Evolutionary conservation across 2,888 invertebrate genomes (phyloP).

Genomic region (Diploptera punctata): DNA sequence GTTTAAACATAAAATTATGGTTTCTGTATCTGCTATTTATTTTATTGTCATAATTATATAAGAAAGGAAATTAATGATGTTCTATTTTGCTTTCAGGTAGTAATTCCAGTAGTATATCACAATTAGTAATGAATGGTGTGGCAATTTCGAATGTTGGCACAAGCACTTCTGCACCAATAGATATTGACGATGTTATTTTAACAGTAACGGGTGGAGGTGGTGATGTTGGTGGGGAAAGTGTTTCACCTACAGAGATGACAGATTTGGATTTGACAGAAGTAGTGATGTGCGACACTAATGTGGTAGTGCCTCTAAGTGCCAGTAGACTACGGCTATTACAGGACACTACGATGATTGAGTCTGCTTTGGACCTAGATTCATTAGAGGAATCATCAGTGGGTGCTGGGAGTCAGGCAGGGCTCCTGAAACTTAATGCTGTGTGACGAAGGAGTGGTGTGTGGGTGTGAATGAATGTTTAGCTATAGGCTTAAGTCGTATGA

Average conservation of each 20-base stretch:
- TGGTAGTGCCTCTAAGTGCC: conserved; percentile 61
- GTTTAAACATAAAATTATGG: too few relatives aligned
- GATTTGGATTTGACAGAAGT: conserved; percentile 30
- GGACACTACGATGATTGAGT: conserved; percentile 91
- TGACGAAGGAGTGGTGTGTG: conserved; percentile 32
- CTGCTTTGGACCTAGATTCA: conserved; percentile 87
- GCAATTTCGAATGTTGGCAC: conserved; percentile 6
- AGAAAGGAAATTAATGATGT: too few relatives aligned
- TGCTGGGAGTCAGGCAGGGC: conserved; percentile 70
- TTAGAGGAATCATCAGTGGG: conserved; percentile 74
- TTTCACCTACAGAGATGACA: conserved; percentile 26
- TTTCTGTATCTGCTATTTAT: too few relatives aligned
- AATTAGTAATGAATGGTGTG: conserved; percentile 56
- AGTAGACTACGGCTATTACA: conserved; percentile 79
- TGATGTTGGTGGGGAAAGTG: conserved; percentile 1
- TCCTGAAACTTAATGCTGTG: conserved; percentile 58
- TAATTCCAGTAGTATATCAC: conserved; percentile 69
- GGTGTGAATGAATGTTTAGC: not conserved
- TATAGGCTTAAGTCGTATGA: too few relatives aligned
- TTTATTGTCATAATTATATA: too few relatives aligned
- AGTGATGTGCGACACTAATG: conserved; percentile 37
- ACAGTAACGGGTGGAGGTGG: conserved; percentile 19
- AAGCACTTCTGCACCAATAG: not conserved
- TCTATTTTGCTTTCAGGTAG: conserved; percentile 63
- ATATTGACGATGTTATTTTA: conserved; percentile 26